These are phyloP conservation scores for Heliothis subflexa DNA, from an alignment of 1,140 invertebrate genomes.

Conservation along the genomic window DNA sequence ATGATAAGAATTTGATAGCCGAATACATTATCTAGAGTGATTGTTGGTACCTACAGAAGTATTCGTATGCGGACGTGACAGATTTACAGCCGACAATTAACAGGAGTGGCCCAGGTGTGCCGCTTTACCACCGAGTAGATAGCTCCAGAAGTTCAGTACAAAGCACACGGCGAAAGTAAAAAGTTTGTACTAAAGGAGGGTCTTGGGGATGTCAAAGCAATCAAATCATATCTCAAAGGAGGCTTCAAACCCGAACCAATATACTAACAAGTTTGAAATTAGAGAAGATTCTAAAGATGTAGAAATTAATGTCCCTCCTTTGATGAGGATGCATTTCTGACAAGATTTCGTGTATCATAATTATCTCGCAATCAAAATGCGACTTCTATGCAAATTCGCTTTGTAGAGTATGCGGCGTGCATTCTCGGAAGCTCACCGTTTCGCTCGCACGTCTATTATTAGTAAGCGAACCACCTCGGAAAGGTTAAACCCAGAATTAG, in stretches of 20 bases:
- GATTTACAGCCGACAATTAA: constrained; percentile 45
- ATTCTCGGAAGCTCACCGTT: constrained; percentile 61
- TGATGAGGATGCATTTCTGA: neutral
- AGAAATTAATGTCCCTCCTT: no score
- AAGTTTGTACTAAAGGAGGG: no score
- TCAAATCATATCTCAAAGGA: no score
- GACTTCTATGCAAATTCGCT: neutral
- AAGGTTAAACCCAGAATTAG: constrained; percentile 78
- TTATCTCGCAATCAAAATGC: neutral
- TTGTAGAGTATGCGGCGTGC: constrained; percentile 58
- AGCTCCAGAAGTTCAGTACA: neutral
- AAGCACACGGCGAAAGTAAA: no score
- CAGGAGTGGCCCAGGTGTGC: constrained; percentile 31
- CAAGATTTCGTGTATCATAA: neutral
- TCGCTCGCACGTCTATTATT: constrained; percentile 64
- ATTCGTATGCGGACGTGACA: constrained; percentile 12
- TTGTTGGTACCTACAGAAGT: neutral
- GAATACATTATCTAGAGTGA: constrained; percentile 6
- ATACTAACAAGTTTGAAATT: no score
- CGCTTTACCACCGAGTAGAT: neutral
- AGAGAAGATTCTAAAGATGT: no score
- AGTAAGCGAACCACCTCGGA: constrained; percentile 67
- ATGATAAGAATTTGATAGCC: no score
- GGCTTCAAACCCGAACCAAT: no score
- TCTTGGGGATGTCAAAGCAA: no score